Conservation (phyloP, 2,888 invertebrate genomes). For the Pimpla rufipes region DNA sequence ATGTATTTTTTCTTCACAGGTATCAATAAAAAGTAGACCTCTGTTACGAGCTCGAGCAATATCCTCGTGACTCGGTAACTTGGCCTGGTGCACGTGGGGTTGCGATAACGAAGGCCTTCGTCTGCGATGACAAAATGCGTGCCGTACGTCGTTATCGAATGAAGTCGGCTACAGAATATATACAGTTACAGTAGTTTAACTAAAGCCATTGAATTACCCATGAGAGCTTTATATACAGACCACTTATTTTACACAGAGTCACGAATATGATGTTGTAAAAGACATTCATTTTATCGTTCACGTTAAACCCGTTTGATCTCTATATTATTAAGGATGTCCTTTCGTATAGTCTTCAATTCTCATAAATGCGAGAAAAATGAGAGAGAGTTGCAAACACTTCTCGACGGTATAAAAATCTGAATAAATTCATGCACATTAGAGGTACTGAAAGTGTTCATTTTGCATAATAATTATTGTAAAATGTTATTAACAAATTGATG, state of each 20-base stretch:
- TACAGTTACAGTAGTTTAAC: slow-evolving; percentile 52
- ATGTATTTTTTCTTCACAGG: neutral
- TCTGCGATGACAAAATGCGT: slow-evolving; percentile 18
- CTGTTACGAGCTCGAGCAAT: slow-evolving; percentile 28
- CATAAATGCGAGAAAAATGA: no score
- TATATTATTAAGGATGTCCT: neutral
- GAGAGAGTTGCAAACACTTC: no score
- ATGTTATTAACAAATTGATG: neutral
- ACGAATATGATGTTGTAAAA: slow-evolving; percentile 3
- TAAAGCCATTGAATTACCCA: slow-evolving; percentile 35
- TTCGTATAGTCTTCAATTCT: neutral
- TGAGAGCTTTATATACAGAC: no score
- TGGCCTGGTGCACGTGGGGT: neutral
- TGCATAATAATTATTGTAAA: no score
- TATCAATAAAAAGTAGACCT: slow-evolving; percentile 46
- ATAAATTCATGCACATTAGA: no score
- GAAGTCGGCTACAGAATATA: slow-evolving; percentile 32
- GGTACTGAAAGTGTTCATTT: no score
- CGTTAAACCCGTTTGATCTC: neutral
- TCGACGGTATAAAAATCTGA: no score
- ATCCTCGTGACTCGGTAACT: slow-evolving; percentile 29
- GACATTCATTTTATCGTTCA: neutral
- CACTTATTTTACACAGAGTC: no score
- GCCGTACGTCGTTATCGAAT: slow-evolving; percentile 45
- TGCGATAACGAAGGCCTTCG: slow-evolving; percentile 40